A percentile compares a stretch with the other conserved stretches of the same genome.
These are phyloP conservation scores for Quadroppia sp. DNA, from an alignment of 2,888 invertebrate species.

Conservation along the genomic window DNA sequence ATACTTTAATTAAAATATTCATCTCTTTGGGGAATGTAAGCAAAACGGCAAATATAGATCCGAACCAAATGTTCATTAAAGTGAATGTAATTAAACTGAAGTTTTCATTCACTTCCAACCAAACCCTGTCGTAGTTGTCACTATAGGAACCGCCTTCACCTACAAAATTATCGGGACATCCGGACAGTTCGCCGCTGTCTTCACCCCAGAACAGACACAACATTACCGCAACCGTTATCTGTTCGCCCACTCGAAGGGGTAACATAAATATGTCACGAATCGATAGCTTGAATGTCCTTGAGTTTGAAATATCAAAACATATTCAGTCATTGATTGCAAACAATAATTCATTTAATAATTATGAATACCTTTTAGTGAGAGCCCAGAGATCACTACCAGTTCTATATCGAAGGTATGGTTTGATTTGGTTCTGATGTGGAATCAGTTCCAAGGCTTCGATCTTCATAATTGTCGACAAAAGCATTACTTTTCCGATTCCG, in stretches of 20 bases:
- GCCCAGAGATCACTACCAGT: not conserved
- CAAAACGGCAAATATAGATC: slow-evolving; percentile 4
- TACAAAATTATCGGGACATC: not conserved
- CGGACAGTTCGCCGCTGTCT: not conserved
- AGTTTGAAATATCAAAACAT: not conserved
- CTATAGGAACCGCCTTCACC: not conserved
- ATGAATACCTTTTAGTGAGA: slow-evolving; percentile 8
- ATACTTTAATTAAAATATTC: slow-evolving; percentile 3
- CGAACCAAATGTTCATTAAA: not conserved
- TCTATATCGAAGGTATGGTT: not conserved
- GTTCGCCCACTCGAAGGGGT: not conserved
- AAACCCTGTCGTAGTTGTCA: not conserved
- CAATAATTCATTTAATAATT: not conserved
- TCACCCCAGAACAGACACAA: not conserved
- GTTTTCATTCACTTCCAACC: not conserved
- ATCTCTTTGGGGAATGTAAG: slow-evolving; percentile 1
- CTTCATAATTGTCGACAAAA: slow-evolving; percentile 14
- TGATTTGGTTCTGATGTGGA: not conserved
- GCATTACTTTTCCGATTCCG: not conserved
- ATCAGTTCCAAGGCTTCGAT: not conserved
- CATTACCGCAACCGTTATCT: not conserved
- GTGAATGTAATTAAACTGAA: not conserved
- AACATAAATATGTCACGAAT: slow-evolving; percentile 11
- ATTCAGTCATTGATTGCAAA: not conserved
- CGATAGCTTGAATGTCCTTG: not conserved